Base-by-base conservation (phyloP, 2,888 invertebrate species). In the Clepsis dumicolana region DNA sequence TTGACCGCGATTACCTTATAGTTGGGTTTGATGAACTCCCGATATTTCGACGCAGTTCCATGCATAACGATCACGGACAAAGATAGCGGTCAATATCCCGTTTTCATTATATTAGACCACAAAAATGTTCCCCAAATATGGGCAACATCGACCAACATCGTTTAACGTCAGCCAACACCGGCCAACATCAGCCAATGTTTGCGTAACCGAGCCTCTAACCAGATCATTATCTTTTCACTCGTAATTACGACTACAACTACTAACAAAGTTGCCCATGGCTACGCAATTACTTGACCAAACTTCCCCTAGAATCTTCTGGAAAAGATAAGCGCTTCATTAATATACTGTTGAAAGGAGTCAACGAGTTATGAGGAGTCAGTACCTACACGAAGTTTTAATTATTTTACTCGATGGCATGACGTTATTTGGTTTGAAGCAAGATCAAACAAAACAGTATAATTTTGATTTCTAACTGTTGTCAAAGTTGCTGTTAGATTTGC, bases 171-270 rank as follows among this genome's bases (percentile, higher is more conserved):
- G 41, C 0, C 41, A 41, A 48, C 48, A 21, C 21, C 21, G 48
- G 3, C 48, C 48, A 48, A 48, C 48, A 10, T 50, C 8, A 14
- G 12, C 18, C 12, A 64, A 54, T 61, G 44, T 61, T 61, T 61
- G 60, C 14, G 4, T 5, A 24, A 16, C 32, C 14, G 8, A 27
- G 48, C 14, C 18, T 24, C 24, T 61, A 21, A 38, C 61, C 44
- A 66, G 56, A 56, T 32, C 32, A 62, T 66, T 62, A 38, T 66
- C 35, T 66, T 44, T 35, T 54, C 29, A 38, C 52, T 29, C 52
- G 41, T 53, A 44, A 60, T 60, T 57, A 52, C 25, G 25, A 25
- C 25, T 52, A n/a, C 25, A 24, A 52, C 44, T 16, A 16, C 21
- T 27, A 56, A 18, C 54, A 24, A 65, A 56, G 65, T 66, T 61